These are phyloP conservation scores for Papilio polyxenes DNA, from an alignment of 1,140 invertebrate genomes.

Conservation along the genomic window DNA sequence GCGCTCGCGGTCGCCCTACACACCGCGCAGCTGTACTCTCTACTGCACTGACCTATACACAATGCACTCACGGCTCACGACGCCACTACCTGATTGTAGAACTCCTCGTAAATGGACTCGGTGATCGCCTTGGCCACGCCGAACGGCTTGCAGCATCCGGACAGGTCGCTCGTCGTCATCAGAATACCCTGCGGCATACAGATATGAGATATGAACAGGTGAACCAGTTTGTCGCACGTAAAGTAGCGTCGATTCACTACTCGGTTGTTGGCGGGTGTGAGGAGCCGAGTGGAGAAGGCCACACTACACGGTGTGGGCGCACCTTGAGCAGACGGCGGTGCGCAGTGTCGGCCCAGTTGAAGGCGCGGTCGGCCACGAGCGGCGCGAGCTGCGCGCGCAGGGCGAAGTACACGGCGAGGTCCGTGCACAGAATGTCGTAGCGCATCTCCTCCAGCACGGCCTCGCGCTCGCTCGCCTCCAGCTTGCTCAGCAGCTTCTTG, in stretches of 20 bases:
- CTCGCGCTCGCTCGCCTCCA: conserved; percentile 55
- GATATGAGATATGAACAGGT: neutral
- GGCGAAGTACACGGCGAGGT: conserved; percentile 80
- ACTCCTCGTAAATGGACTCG: conserved; percentile 79
- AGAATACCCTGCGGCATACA: conserved; percentile 70
- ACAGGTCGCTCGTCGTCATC: conserved; percentile 82
- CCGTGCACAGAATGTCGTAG: conserved; percentile 81
- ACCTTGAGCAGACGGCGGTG: conserved; percentile 79
- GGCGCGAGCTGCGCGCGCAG: conserved; percentile 75
- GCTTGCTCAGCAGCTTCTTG: conserved; percentile 61
- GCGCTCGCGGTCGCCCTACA: conserved; percentile 80
- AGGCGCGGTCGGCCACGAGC: conserved; percentile 66
- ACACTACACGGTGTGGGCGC: too few relatives aligned
- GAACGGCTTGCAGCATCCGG: conserved; percentile 81
- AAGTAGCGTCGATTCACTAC: too few relatives aligned
- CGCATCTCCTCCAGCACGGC: conserved; percentile 76
- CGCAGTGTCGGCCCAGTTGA: conserved; percentile 70
- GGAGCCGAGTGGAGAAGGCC: neutral
- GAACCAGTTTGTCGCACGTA: neutral
- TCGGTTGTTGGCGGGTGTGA: neutral
- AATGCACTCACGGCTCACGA: neutral
- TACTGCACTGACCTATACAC: neutral
- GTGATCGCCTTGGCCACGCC: conserved; percentile 77
- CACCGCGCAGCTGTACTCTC: neutral
- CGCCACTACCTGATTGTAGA: conserved; percentile 71